Evolutionary conservation across 2,113 vertebrate species (phyloP), one percentile per base, ranked within the genome.

Genomic region (Chunga burmeisteri): DNA sequence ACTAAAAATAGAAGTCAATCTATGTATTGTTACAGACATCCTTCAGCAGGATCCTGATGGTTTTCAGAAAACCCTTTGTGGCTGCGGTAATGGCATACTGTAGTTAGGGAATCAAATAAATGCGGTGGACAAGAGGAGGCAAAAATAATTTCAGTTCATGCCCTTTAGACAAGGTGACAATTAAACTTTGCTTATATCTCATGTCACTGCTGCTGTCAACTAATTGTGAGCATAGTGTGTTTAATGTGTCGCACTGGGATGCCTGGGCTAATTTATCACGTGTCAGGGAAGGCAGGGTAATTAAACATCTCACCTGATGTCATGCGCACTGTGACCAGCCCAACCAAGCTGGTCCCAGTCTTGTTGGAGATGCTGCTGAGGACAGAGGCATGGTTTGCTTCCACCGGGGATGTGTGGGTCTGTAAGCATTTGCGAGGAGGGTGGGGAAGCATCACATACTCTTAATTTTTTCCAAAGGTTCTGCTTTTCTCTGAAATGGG

Each of bases 101-200:
- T 61, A 75, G 50, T 58, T 23, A 46, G 44, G 61, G 62, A 81
- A 68, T 80, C 65, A 44, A 90, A 87, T 70, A 50, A 88, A 78
- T 1, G 6, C 4, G 0, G 25, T 44, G 22, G 40, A 59, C 40
- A 65, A 82, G 62, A 73, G 63, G 65, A 86, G 66, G 72, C 87
- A 94, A 90, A 94, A 94, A 87, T 92, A 92, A 66, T 72, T 83
- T 68, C 55, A 63, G 49, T 74, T 87, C 46, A 11, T 92, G 78
- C 56, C 61, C 72, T 86, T 92, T 71, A 84, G 94, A 91, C 87
- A 96, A 96, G 87, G 81, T 84, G 94, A 93, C 77, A 89, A 63
- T 89, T 88, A 29, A 70, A 71, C 62, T 72, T 74, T 36, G 23
- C 71, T 68, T 55, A 27, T 40, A 52, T 40, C 47, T 63, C 42